Base-by-base conservation (phyloP, 2,113 vertebrate species). In the Chaetura pelagica region DNA sequence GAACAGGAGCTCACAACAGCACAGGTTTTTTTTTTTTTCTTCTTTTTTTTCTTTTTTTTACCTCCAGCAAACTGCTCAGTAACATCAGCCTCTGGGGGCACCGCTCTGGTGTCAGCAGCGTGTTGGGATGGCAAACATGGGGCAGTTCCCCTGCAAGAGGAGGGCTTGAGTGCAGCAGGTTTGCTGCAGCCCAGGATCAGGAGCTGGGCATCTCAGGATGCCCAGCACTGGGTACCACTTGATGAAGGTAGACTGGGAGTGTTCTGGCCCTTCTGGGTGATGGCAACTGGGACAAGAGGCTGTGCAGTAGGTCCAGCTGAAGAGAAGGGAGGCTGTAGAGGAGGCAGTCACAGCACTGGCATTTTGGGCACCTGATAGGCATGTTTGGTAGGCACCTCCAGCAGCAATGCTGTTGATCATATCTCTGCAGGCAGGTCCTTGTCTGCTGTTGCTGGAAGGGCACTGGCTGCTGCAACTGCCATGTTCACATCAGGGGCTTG, bases 51-150 rank as follows among this genome's bases (percentile, higher is more conserved):
- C 48, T 20, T 46, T 51, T n/a, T 58, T 72, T 49, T 79, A 26
- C 87, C 87, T 87, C 29, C 17, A 66, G 62, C 69, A 66, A 84
- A 2, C 17, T 87, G 69, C 61, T 91, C 17, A 0, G 80, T 44
- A 40, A 3, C 58, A 66, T 78, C 94, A 79, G 74, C 49, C 49
- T 38, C 73, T 38, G 5, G 32, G 15, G 15, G 54, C 42, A 6
- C 16, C 0, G 7, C 61, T 84, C n/a, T 46, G 0, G 1, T 32
- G 34, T 22, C 0, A 10, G 49, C 63, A 26, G 59, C 12, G 0
- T 20, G 58, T 18, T 0, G 1, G 9, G 79, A 6, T 16, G 24
- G 91, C 78, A 27, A 46, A 4, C 1, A 2, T 0, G 5, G 54
- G 52, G 24, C n/a, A 11, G 2, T 52, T 18, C n/a, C 4, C 20